These are phyloP conservation scores for Pachyuromys duprasi DNA, from an alignment of 2,797 vertebrate genomes.

Conservation along the genomic window DNA sequence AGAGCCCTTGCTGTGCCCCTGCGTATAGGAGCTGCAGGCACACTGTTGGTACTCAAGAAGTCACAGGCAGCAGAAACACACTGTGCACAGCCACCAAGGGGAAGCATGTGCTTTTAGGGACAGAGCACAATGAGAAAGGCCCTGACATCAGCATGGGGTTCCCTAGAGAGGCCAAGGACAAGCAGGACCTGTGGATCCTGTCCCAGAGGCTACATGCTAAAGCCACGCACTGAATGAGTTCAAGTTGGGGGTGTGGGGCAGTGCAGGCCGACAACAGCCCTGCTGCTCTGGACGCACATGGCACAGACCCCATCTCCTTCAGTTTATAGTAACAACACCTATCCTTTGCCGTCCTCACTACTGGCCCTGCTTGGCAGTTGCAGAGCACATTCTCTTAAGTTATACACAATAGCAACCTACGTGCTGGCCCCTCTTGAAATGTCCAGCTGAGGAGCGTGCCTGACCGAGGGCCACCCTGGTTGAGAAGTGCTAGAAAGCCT, in stretches of 20 bases:
- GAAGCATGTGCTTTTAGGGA: background rate
- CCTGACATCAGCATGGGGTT: background rate
- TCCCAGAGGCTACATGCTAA: background rate
- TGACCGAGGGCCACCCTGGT: background rate
- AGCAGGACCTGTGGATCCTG: background rate
- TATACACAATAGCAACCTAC: background rate
- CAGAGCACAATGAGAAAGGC: background rate
- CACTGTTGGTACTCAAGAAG: background rate
- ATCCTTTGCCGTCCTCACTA: background rate
- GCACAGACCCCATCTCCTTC: background rate
- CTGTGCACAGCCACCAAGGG: background rate
- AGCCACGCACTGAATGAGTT: background rate
- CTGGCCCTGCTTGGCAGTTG: background rate
- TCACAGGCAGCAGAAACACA: background rate
- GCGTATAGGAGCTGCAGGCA: background rate
- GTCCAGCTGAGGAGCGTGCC: background rate
- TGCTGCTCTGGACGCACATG: background rate
- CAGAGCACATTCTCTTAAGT: background rate
- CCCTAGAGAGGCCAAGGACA: background rate
- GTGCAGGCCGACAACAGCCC: background rate
- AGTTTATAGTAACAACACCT: rapidly evolving
- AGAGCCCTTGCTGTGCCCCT: background rate
- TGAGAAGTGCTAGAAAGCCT: background rate
- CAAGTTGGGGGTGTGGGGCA: background rate
- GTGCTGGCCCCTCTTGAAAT: background rate